A percentile compares a stretch with the other conserved stretches of the same genome.
These are phyloP conservation scores for Scaptomyza cyrtandrae DNA, from an alignment of 2,888 invertebrate species.

Conservation along the genomic window DNA sequence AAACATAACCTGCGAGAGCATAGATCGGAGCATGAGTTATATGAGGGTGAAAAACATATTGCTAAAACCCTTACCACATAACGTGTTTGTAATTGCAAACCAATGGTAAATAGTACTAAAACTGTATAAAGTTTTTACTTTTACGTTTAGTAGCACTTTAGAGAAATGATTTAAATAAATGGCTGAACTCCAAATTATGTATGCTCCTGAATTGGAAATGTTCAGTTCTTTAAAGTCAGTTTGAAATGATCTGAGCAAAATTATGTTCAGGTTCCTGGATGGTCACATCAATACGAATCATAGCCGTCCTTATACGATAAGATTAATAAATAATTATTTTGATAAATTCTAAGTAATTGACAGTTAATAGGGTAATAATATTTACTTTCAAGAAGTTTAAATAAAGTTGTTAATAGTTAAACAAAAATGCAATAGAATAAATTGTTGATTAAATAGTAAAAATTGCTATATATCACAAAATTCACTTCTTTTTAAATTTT, in stretches of 20 bases:
- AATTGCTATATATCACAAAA: neutral
- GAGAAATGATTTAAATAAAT: slow-evolving; percentile 13
- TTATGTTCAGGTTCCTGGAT: slow-evolving; percentile 20
- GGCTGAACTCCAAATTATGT: slow-evolving; percentile 31
- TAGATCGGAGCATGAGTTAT: neutral
- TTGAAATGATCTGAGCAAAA: slow-evolving; percentile 34
- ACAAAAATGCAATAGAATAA: no score
- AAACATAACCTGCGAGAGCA: slow-evolving; percentile 27
- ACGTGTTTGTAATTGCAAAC: slow-evolving; percentile 12
- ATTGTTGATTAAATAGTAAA: no score
- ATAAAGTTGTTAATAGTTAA: no score
- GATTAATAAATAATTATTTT: slow-evolving; percentile 1
- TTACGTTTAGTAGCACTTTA: slow-evolving; percentile 6
- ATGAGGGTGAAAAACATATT: slow-evolving; percentile 11
- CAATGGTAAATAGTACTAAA: neutral
- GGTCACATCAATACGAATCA: slow-evolving; percentile 32
- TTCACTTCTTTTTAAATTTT: no score
- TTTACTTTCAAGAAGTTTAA: no score
- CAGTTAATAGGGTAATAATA: slow-evolving; percentile 15
- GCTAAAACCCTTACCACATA: neutral
- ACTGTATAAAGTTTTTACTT: neutral
- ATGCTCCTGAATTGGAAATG: slow-evolving; percentile 27
- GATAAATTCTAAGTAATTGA: slow-evolving; percentile 11
- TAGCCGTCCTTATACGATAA: slow-evolving; percentile 36
- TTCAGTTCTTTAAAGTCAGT: slow-evolving; percentile 25